Percentiles rank a stretch among this genome's conserved stretches.
Evolutionary conservation across 2,888 invertebrate genomes (phyloP).

Genomic region (Acronicta aceris): DNA sequence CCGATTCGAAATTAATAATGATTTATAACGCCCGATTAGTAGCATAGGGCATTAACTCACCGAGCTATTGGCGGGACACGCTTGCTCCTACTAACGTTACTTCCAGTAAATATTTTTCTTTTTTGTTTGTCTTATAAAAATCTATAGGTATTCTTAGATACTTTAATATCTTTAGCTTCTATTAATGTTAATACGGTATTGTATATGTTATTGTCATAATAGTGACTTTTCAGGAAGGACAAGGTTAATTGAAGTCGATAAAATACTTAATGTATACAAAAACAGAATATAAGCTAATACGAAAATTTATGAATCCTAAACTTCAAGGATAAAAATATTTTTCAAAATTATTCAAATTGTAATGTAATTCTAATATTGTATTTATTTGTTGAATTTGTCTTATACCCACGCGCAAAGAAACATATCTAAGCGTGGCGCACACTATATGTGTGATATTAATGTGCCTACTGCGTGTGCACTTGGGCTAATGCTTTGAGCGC

Average conservation of each 20-base stretch:
- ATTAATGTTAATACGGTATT: slow-evolving; percentile 32
- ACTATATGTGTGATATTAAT: slow-evolving; percentile 21
- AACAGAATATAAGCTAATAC: slow-evolving; percentile 34
- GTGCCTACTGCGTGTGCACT: slow-evolving; percentile 57
- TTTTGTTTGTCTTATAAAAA: slow-evolving; percentile 31
- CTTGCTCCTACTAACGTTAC: slow-evolving; percentile 36
- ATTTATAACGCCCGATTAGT: slow-evolving; percentile 87
- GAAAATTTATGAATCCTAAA: slow-evolving; percentile 41
- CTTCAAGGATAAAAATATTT: slow-evolving; percentile 51
- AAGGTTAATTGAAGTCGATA: slow-evolving; percentile 26
- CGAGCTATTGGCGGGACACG: slow-evolving; percentile 65
- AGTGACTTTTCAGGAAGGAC: slow-evolving; percentile 39
- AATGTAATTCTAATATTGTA: slow-evolving; percentile 31
- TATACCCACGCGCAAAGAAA: slow-evolving; percentile 19
- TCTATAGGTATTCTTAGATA: slow-evolving; percentile 7
- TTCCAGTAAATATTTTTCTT: slow-evolving; percentile 26
- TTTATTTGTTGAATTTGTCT: slow-evolving; percentile 41
- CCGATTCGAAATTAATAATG: slow-evolving; percentile 86
- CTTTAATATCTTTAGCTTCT: slow-evolving; percentile 19
- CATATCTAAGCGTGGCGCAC: slow-evolving; percentile 16
- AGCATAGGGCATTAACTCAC: slow-evolving; percentile 77
- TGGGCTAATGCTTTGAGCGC: slow-evolving; percentile 69
- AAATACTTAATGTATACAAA: slow-evolving; percentile 22
- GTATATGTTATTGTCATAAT: slow-evolving; percentile 10
- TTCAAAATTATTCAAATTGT: slow-evolving; percentile 48